phyloP scores from a whole-genome alignment of 2,888 invertebrate species.

The Apodemia mormo region DNA sequence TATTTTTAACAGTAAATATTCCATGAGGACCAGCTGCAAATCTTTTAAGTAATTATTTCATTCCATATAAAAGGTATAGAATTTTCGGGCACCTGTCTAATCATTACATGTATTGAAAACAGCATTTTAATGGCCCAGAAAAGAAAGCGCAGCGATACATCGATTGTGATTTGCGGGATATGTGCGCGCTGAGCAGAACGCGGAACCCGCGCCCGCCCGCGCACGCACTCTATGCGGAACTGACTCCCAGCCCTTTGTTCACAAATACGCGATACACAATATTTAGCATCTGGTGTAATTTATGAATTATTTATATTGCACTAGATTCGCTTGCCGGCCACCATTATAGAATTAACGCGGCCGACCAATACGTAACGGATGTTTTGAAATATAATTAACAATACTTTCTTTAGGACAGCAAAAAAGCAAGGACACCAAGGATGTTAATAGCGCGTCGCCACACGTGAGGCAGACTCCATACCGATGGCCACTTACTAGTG shows the following conservation, averaged over 20 bases:
- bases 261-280: slow-evolving; percentile 6
- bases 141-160: slow-evolving; percentile 12
- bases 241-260: background rate
- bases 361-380: background rate
- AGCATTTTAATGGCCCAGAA: slow-evolving; percentile 10
- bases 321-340: background rate
- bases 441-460: too few relatives aligned
- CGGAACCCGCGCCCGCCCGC: background rate
- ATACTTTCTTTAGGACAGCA: too few relatives aligned
- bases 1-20: too few relatives aligned
- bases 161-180: slow-evolving; percentile 10
- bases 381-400: background rate
- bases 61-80: too few relatives aligned
- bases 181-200: slow-evolving; percentile 4
- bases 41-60: too few relatives aligned
- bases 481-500: too few relatives aligned
- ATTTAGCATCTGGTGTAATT: slow-evolving; percentile 1
- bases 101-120: background rate
- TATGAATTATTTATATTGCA: slow-evolving; percentile 9
- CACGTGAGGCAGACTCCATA: too few relatives aligned
- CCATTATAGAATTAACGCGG: background rate
- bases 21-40: too few relatives aligned
- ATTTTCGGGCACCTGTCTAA: background rate
- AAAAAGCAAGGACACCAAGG: too few relatives aligned
- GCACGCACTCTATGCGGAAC: slow-evolving; percentile 17